phyloP scores from a whole-genome alignment of 2,113 vertebrate genomes.

The human region GRCh38 chr1:54256001-54256500 shows the following conservation, averaged over 20 bases:
- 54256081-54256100: neutral
- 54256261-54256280: neutral
- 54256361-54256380: neutral
- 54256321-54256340: neutral
- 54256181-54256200: neutral
- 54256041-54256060: too few relatives aligned
- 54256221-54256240: neutral
- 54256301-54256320: conserved; percentile 14
- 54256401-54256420: neutral
- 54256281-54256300: conserved; percentile 24
- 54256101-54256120: rapidly evolving
- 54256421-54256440: neutral
- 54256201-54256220: neutral
- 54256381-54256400: neutral
- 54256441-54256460: neutral
- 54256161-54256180: neutral
- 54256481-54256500: neutral
- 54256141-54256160: neutral
- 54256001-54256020: too few relatives aligned
- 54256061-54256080: neutral
- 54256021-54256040: too few relatives aligned
- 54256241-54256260: neutral
- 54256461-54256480: conserved; percentile 18
- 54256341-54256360: neutral
- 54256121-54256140: rapidly evolving